Conservation (phyloP, 2,113 vertebrate genomes). For the Antennarius striatus region DNA sequence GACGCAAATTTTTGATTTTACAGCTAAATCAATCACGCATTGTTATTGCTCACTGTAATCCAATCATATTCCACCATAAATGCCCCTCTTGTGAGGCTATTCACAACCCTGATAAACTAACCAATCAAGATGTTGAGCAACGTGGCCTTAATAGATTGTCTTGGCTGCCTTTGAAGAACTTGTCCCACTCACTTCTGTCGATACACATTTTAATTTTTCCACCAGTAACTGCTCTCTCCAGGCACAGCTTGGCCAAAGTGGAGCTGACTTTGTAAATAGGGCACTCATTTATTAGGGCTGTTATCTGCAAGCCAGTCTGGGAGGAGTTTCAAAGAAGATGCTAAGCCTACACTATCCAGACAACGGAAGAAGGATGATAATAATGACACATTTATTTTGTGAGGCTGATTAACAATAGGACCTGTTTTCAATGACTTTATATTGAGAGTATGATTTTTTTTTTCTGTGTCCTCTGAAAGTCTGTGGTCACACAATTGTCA, state of each 20-base stretch:
- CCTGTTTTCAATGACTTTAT: constrained; percentile 82
- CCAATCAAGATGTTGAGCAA: constrained; percentile 76
- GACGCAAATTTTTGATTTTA: constrained; percentile 82
- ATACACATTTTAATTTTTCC: constrained; percentile 73
- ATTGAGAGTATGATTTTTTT: constrained; percentile 87
- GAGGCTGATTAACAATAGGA: constrained; percentile 80
- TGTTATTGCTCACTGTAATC: constrained; percentile 79
- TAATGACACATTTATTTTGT: constrained; percentile 86
- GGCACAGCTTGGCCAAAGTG: constrained; percentile 80
- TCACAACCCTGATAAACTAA: constrained; percentile 75
- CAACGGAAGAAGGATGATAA: constrained; percentile 80
- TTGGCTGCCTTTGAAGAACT: constrained; percentile 68
- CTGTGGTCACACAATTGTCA: constrained; percentile 77
- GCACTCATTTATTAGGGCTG: constrained; percentile 75
- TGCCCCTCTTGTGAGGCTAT: constrained; percentile 64
- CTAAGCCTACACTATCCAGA: constrained; percentile 71
- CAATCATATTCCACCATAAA: constrained; percentile 76
- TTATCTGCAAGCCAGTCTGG: constrained; percentile 75
- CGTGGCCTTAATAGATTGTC: constrained; percentile 78
- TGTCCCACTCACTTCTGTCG: constrained; percentile 68
- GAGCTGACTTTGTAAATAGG: constrained; percentile 82
- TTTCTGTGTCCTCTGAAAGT: constrained; percentile 88
- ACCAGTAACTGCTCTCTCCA: constrained; percentile 63
- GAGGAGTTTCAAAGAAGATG: constrained; percentile 78
- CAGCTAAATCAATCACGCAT: constrained; percentile 80